Evolutionary conservation across 2,113 vertebrate species (phyloP).

Genomic region (Tupaia tana): DNA sequence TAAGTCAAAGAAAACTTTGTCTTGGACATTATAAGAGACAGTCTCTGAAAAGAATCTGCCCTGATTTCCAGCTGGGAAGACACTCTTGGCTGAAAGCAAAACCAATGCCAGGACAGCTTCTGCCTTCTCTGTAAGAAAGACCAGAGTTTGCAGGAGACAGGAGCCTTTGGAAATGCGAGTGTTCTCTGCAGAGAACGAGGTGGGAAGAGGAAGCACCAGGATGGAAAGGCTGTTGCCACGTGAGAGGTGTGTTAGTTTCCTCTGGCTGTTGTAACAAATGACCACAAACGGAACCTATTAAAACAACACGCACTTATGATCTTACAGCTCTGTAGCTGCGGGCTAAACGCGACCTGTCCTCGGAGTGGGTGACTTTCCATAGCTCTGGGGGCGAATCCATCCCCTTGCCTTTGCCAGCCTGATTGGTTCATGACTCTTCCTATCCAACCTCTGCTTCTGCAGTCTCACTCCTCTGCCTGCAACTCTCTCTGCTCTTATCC

Average conservation of each 20-base stretch:
- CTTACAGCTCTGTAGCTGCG: not conserved
- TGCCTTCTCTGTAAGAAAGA: not conserved
- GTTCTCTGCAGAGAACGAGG: no score
- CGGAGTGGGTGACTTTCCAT: not conserved
- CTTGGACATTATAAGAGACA: constrained; percentile 30
- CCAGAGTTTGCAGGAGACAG: not conserved
- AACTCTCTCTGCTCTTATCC: no score
- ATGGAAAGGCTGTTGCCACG: no score
- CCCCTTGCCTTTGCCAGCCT: not conserved
- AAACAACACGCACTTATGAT: not conserved
- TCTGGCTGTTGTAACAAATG: not conserved
- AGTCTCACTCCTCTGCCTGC: not conserved
- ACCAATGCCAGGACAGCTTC: not conserved
- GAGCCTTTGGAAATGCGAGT: not conserved
- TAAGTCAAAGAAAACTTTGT: constrained; percentile 20
- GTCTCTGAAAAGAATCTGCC: constrained; percentile 29
- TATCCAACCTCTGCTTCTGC: not conserved
- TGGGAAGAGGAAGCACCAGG: not conserved
- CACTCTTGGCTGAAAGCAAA: not conserved
- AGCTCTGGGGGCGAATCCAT: not conserved
- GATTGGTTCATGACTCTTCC: not conserved
- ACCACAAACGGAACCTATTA: not conserved
- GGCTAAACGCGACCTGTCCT: no score
- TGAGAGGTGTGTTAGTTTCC: not conserved
- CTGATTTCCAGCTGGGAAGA: constrained; percentile 25